Percentiles rank a stretch among this genome's conserved stretches.
phyloP scores from a whole-genome alignment of 1,140 invertebrate genomes.

The Rhopalosiphum padi region DNA sequence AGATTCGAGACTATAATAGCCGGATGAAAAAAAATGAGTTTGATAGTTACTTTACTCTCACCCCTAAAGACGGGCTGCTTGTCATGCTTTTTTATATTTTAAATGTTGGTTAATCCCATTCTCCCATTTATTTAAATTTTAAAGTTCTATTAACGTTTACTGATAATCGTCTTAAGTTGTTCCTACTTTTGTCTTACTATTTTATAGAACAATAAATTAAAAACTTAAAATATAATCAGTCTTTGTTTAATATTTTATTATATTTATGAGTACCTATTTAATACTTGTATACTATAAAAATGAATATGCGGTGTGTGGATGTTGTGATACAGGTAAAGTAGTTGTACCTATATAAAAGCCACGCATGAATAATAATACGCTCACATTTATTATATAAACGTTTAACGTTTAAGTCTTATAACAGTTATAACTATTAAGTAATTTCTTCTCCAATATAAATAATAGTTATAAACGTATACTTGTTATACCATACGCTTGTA shows the following conservation, averaged over 20 bases:
- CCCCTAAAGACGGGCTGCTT: too few species aligned
- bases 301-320: neutral
- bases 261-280: neutral
- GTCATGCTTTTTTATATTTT: neutral
- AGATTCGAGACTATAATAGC: neutral
- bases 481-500: constrained; percentile 19
- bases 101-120: neutral
- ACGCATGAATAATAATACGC: neutral
- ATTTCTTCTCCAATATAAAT: constrained; percentile 10
- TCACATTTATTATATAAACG: neutral
- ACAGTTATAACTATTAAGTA: neutral
- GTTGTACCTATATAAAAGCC: neutral
- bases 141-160: neutral
- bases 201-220: neutral
- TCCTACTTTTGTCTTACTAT: neutral
- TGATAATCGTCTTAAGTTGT: neutral
- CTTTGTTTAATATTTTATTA: neutral
- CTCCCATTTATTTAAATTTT: too few species aligned
- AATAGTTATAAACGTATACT: constrained; percentile 18
- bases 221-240: neutral
- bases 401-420: neutral
- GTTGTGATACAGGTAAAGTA: neutral
- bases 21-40: neutral
- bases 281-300: neutral
- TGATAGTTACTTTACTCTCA: neutral